Percentiles rank a stretch among this genome's conserved stretches.
Conservation (phyloP, 2,113 vertebrate species). For the Corvus moneduloides region DNA sequence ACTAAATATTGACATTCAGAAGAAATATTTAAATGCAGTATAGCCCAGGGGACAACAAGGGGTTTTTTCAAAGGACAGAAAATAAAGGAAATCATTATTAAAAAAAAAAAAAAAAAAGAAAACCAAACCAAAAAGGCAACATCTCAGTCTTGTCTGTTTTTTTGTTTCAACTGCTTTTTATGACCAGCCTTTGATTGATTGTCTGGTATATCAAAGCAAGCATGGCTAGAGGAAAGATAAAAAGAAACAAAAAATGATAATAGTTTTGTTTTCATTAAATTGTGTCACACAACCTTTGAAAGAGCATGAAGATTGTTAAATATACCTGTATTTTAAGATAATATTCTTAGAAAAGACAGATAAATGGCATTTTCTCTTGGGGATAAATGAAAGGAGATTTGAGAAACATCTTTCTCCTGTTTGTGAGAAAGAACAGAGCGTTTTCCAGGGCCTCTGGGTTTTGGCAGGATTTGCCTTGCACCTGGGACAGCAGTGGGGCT, state of each 20-base stretch:
- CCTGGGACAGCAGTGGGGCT: not conserved
- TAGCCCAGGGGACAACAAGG: not conserved
- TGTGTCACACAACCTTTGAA: not conserved
- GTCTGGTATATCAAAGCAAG: not conserved
- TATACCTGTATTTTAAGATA: not conserved
- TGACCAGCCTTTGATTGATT: constrained; percentile 1
- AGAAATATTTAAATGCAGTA: not conserved
- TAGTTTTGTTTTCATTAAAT: constrained; percentile 10
- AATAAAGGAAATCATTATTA: not conserved
- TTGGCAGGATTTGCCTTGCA: not conserved
- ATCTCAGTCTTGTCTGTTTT: not conserved
- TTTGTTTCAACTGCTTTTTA: not conserved
- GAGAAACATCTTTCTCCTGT: not conserved
- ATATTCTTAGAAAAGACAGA: not conserved
- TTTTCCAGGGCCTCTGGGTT: not conserved
- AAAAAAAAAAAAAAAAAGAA: not conserved
- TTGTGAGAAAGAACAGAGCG: fast-evolving
- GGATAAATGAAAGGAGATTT: not conserved
- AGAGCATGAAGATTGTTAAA: not conserved
- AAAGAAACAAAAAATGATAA: not conserved
- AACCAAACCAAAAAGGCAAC: not conserved
- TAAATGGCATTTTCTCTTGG: not conserved
- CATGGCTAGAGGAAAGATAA: not conserved
- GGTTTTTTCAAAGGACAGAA: not conserved
- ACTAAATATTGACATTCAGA: constrained; percentile 6